Evolutionary conservation across 1,140 invertebrate species (phyloP).

Genomic region (Diabrotica virgifera): DNA sequence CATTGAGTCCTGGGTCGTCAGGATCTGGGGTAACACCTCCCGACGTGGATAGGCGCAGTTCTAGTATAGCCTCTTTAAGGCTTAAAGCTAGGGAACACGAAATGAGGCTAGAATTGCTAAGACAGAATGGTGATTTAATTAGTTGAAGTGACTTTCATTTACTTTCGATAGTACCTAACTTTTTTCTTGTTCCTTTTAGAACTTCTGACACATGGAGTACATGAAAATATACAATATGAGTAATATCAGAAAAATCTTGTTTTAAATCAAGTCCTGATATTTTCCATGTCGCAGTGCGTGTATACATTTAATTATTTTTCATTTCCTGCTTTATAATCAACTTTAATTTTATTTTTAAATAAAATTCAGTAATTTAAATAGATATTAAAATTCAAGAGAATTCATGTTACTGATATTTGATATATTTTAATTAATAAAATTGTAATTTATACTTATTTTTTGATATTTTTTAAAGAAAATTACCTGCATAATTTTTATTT

Average conservation of each 20-base stretch:
- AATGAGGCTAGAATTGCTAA: slow-evolving; percentile 75
- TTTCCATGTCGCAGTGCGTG: not conserved
- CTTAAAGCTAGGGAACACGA: slow-evolving; percentile 92
- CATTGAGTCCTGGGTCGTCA: slow-evolving; percentile 52
- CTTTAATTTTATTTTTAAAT: no score
- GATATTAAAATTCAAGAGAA: no score
- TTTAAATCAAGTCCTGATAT: not conserved
- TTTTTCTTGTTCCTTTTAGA: not conserved
- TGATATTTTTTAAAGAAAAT: no score
- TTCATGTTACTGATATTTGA: no score
- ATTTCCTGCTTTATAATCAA: no score
- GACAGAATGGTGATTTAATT: slow-evolving; percentile 76
- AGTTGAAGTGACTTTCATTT: slow-evolving; percentile 52
- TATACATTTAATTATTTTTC: not conserved
- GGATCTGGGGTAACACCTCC: slow-evolving; percentile 46
- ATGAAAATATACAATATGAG: not conserved
- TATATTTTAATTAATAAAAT: no score
- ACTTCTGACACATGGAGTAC: not conserved
- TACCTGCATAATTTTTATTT: no score
- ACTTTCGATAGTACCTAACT: not conserved
- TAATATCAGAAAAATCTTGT: no score
- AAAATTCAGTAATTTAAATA: no score
- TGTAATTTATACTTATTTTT: no score
- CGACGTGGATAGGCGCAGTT: slow-evolving; percentile 78
- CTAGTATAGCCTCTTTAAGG: slow-evolving; percentile 85